Conservation (phyloP, 1,140 invertebrate species). For the Drosophila kurseongensis region DNA sequence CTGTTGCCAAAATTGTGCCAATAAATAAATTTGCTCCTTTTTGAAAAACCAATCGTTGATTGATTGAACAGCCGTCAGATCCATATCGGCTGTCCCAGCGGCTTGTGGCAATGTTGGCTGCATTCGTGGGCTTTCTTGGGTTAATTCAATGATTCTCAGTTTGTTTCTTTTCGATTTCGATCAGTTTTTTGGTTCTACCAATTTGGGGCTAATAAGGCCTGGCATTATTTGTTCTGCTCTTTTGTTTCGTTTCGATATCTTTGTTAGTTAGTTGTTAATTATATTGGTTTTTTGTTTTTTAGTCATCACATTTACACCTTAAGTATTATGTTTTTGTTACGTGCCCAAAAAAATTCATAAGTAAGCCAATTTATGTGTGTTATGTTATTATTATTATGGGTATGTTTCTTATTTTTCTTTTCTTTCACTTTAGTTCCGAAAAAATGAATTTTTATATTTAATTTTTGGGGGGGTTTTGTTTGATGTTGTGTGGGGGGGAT, state of each 20-base stretch:
- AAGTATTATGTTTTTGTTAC: constrained; percentile 50
- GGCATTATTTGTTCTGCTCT: constrained; percentile 4
- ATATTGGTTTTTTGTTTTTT: constrained; percentile 11
- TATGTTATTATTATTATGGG: constrained; percentile 6
- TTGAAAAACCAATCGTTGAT: constrained; percentile 96
- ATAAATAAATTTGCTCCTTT: constrained; percentile 95
- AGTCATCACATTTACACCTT: constrained; percentile 38
- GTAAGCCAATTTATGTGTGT: constrained; percentile 47
- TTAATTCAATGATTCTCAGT: constrained; percentile 26
- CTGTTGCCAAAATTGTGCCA: constrained; percentile 97
- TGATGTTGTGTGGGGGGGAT: constrained; percentile 13
- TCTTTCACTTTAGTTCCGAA: constrained; percentile 16
- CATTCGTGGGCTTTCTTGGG: constrained; percentile 86
- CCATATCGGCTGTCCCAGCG: constrained; percentile 90
- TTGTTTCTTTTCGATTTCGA: constrained; percentile 1
- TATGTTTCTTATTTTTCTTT: constrained; percentile 17
- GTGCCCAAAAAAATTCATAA: constrained; percentile 77
- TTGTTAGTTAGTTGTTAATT: not conserved
- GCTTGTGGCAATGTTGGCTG: constrained; percentile 87
- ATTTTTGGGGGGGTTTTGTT: constrained; percentile 7
- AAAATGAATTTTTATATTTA: not conserved
- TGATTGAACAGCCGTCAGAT: constrained; percentile 93
- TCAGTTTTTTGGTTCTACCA: constrained; percentile 16
- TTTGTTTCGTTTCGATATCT: not conserved
- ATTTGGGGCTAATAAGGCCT: constrained; percentile 20